Evolutionary conservation across 2,888 invertebrate genomes (phyloP).

Genomic region (Philaethria dido): DNA sequence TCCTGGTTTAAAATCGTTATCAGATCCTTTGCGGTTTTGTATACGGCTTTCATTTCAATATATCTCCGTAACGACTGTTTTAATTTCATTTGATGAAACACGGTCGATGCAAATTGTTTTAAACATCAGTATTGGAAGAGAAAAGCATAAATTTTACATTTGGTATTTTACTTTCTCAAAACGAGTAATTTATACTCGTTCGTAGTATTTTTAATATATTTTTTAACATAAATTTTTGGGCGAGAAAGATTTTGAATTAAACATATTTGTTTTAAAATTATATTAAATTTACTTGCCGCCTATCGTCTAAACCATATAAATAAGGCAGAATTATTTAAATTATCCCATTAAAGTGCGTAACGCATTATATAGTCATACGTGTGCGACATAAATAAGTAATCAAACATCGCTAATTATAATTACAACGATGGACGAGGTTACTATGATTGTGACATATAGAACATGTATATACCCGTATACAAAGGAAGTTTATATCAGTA

Average conservation of each 20-base stretch:
- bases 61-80: constrained; percentile 25
- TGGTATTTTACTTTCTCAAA: constrained; percentile 5
- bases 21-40: constrained; percentile 17
- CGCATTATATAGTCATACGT: constrained; percentile 52
- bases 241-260: neutral
- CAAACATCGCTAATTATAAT: constrained; percentile 38
- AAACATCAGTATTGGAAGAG: constrained; percentile 20
- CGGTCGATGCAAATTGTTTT: constrained; percentile 22
- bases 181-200: neutral
- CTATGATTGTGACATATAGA: constrained; percentile 30
- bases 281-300: neutral
- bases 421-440: constrained; percentile 47
- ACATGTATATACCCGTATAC: neutral
- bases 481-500: neutral
- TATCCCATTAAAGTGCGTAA: constrained; percentile 51
- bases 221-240: neutral
- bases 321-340: constrained; percentile 61
- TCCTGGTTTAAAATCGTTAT: constrained; percentile 16
- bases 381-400: constrained; percentile 45
- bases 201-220: neutral
- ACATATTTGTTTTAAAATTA: neutral
- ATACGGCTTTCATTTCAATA: constrained; percentile 20
- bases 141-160: constrained; percentile 11
- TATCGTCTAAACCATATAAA: constrained; percentile 27
- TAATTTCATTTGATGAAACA: constrained; percentile 21